Evolutionary conservation across 2,113 vertebrate species (phyloP).

Genomic region (Diphyllodes magnificus): DNA sequence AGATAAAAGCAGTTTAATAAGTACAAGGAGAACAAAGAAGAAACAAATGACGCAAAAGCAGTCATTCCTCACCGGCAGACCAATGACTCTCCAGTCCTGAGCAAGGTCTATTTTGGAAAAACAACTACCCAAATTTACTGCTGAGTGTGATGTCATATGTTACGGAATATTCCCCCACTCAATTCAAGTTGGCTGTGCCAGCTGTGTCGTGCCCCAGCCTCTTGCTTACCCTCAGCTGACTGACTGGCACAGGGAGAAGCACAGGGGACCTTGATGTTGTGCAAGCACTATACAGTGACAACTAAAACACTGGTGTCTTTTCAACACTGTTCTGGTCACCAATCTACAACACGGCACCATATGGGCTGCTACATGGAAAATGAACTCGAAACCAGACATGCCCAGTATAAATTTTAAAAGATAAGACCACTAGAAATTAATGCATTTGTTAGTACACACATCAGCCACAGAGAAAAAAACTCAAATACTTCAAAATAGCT

Average conservation of each 20-base stretch:
- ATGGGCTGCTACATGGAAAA: not conserved
- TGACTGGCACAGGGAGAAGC: not conserved
- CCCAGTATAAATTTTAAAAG: not conserved
- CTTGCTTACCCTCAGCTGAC: not conserved
- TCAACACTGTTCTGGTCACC: not conserved
- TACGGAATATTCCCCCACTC: not conserved
- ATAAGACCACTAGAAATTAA: not conserved
- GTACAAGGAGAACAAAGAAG: accelerated
- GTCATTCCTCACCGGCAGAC: not conserved
- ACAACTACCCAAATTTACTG: not conserved
- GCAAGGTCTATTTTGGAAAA: not conserved
- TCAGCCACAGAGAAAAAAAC: not conserved
- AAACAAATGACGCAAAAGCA: not conserved
- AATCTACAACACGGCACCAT: not conserved
- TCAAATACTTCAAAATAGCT: not conserved
- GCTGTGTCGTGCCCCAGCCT: not conserved
- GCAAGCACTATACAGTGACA: not conserved
- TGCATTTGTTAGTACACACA: not conserved
- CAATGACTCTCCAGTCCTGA: not conserved
- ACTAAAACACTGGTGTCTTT: not conserved
- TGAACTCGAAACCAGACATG: not conserved
- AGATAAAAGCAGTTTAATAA: not conserved
- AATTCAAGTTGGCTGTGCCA: not conserved
- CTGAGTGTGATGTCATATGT: accelerated
- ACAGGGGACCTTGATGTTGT: not conserved